phyloP scores from a whole-genome alignment of 2,797 vertebrate species.

The Otolemur crassicaudatus region DNA sequence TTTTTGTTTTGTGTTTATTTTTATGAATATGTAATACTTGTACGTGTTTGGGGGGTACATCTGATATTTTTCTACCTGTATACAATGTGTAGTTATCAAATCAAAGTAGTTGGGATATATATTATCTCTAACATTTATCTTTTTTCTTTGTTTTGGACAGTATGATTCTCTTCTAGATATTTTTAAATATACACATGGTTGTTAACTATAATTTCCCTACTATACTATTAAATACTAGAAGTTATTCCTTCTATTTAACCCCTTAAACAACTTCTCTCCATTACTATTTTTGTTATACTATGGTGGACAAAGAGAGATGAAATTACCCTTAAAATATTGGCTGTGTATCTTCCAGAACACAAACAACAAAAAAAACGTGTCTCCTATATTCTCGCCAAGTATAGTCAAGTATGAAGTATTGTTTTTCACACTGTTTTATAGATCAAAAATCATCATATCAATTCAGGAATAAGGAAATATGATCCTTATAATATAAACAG shows the following conservation, averaged over 20 bases:
- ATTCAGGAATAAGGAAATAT: not conserved
- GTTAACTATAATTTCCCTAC: not conserved
- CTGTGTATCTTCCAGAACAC: not conserved
- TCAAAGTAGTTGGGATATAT: not conserved
- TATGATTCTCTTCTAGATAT: not conserved
- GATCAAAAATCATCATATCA: not conserved
- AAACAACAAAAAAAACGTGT: not conserved
- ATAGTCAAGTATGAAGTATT: not conserved
- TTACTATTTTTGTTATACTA: not conserved
- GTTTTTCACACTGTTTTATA: not conserved
- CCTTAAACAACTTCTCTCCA: not conserved
- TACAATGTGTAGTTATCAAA: not conserved
- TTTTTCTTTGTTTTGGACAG: not conserved
- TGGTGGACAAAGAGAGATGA: not conserved
- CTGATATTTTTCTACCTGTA: not conserved
- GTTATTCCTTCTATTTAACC: not conserved
- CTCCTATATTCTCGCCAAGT: not conserved
- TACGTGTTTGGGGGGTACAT: not conserved
- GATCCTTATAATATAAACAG: not conserved
- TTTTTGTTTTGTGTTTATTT: not conserved
- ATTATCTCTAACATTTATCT: not conserved
- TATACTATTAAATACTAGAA: not conserved
- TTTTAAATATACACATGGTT: not conserved
- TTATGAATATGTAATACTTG: not conserved
- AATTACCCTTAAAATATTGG: not conserved